phyloP scores from a whole-genome alignment of 2,888 invertebrate species.

The Drosophila lutescens region DNA sequence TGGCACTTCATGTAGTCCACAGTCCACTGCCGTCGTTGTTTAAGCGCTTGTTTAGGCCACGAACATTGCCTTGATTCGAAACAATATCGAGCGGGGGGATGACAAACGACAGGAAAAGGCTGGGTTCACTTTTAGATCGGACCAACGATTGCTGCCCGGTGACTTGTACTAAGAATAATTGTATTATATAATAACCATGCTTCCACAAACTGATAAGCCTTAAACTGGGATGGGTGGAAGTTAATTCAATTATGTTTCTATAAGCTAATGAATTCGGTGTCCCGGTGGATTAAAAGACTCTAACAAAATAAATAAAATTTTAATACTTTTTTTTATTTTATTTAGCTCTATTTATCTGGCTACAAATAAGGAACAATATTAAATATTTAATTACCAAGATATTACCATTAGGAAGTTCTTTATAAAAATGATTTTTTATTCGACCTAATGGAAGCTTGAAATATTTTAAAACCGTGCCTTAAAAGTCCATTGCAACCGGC shows the following conservation, averaged over 20 bases:
- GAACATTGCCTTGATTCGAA: conserved; percentile 49
- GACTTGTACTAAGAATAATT: conserved; percentile 29
- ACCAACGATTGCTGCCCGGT: conserved; percentile 22
- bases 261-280: background rate
- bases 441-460: too few species aligned
- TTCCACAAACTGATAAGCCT: conserved; percentile 4
- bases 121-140: conserved; percentile 47
- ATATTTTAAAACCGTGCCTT: background rate
- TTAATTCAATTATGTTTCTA: background rate
- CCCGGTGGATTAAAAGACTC: background rate
- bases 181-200: conserved; percentile 32
- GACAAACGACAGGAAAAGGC: conserved; percentile 49
- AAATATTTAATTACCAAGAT: too few species aligned
- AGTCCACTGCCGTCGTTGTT: conserved; percentile 34
- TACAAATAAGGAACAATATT: too few species aligned
- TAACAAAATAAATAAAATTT: too few species aligned
- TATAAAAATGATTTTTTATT: too few species aligned
- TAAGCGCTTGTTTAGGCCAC: conserved; percentile 45
- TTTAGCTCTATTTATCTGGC: too few species aligned
- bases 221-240: background rate
- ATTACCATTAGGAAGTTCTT: too few species aligned
- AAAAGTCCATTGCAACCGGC: too few species aligned
- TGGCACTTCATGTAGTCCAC: conserved; percentile 66
- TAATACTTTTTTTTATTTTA: too few species aligned
- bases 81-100: conserved; percentile 42